A percentile compares a stretch with the other conserved stretches of the same genome.
These are phyloP conservation scores for Hydrophis major DNA, from an alignment of 2,797 vertebrate species.

Conservation along the genomic window DNA sequence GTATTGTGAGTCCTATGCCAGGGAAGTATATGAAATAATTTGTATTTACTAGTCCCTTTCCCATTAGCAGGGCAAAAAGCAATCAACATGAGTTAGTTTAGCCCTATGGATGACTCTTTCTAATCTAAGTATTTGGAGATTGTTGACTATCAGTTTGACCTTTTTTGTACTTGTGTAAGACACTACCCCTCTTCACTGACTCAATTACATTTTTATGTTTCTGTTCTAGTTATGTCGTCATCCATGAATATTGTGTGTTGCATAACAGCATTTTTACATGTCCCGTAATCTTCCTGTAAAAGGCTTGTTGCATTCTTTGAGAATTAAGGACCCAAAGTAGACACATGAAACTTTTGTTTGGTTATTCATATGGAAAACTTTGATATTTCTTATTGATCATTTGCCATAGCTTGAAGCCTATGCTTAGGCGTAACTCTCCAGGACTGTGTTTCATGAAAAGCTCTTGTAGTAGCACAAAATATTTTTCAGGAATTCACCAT, in stretches of 20 bases:
- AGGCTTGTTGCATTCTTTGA: neutral
- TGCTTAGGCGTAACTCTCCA: neutral
- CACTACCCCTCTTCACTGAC: neutral
- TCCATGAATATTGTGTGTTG: neutral
- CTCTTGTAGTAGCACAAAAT: neutral
- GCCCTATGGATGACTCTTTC: neutral
- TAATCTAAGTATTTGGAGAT: neutral
- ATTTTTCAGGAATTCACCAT: neutral
- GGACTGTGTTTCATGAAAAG: neutral
- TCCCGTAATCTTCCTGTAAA: neutral
- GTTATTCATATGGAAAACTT: neutral
- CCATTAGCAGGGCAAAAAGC: neutral
- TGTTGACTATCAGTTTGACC: neutral
- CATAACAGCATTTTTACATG: neutral
- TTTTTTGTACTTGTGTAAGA: neutral
- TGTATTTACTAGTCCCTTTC: neutral
- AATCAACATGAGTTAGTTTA: neutral
- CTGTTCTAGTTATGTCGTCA: neutral
- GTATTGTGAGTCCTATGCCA: neutral
- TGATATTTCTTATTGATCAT: neutral
- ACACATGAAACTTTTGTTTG: neutral
- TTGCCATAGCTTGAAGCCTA: neutral
- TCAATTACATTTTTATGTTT: neutral
- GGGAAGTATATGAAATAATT: neutral
- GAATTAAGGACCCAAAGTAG: neutral